Percentiles rank a stretch among this genome's conserved stretches.
Evolutionary conservation across 2,888 invertebrate genomes (phyloP).

Genomic region (Gryllus longicercus): DNA sequence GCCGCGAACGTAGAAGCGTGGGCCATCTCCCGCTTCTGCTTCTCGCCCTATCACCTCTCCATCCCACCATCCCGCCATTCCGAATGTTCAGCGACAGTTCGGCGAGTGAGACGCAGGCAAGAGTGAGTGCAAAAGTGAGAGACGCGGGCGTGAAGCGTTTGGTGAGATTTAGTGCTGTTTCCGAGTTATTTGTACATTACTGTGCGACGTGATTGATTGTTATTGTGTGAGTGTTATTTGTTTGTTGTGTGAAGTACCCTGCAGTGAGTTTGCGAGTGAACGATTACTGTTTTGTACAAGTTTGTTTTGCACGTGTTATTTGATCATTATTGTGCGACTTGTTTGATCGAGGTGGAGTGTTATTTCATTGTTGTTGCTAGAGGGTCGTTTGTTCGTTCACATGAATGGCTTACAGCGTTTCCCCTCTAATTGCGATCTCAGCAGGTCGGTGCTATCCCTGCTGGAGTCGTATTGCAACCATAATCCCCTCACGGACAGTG

Average conservation of each 20-base stretch:
- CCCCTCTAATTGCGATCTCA: background rate
- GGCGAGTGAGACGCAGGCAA: background rate
- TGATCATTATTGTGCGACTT: constrained; percentile 1
- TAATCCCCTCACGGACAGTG: too few species aligned
- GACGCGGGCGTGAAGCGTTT: background rate
- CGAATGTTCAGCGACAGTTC: too few species aligned
- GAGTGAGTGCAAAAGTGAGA: background rate
- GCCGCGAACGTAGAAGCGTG: too few species aligned
- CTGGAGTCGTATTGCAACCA: too few species aligned
- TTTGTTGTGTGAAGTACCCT: constrained; percentile 17
- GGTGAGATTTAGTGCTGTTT: background rate
- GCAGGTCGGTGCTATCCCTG: too few species aligned
- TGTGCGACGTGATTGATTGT: constrained; percentile 17
- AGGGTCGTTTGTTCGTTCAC: background rate
- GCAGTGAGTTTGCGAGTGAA: background rate
- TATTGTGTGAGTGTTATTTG: constrained; percentile 17
- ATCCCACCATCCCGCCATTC: too few species aligned
- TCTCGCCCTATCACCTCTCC: too few species aligned
- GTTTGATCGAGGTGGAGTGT: background rate
- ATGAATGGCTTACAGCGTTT: background rate
- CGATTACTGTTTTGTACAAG: background rate
- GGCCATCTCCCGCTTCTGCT: too few species aligned
- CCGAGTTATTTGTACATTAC: background rate
- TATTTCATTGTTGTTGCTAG: background rate
- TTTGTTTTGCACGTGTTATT: constrained; percentile 17